Conservation (phyloP, 1,140 invertebrate species). For the Brachionus angularis region DNA sequence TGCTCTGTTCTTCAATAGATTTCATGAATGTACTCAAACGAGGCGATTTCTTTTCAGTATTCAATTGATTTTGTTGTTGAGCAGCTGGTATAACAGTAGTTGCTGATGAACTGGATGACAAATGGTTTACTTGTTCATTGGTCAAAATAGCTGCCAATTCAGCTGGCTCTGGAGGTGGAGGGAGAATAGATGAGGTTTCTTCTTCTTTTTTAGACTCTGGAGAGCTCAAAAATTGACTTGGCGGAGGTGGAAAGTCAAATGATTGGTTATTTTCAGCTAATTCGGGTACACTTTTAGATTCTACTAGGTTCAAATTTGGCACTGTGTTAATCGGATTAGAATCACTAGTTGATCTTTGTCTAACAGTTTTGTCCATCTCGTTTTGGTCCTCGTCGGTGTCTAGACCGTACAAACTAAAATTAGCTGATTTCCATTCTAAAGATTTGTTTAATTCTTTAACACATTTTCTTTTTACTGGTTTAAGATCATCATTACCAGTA, state of each 20-base stretch:
- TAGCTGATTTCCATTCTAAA: constrained; percentile 1
- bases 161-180: constrained; percentile 15
- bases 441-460: background rate
- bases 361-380: background rate
- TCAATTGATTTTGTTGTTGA: too few relatives aligned
- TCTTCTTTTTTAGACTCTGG: background rate
- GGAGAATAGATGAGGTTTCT: background rate
- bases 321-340: too few relatives aligned
- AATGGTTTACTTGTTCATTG: background rate
- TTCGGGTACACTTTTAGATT: background rate
- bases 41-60: background rate
- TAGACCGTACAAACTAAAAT: constrained; percentile 35
- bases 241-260: constrained; percentile 27
- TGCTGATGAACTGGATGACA: constrained; percentile 3
- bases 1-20: background rate
- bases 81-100: background rate
- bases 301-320: background rate
- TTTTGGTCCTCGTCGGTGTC: constrained; percentile 33
- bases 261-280: background rate
- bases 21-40: constrained; percentile 29
- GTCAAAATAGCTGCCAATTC: background rate
- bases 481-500: background rate
- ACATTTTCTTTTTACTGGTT: background rate
- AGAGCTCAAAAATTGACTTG: constrained; percentile 10
- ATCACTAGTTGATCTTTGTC: background rate